Base-by-base conservation (phyloP, 2,113 vertebrate genomes). In the Dryoscopus gambensis region DNA sequence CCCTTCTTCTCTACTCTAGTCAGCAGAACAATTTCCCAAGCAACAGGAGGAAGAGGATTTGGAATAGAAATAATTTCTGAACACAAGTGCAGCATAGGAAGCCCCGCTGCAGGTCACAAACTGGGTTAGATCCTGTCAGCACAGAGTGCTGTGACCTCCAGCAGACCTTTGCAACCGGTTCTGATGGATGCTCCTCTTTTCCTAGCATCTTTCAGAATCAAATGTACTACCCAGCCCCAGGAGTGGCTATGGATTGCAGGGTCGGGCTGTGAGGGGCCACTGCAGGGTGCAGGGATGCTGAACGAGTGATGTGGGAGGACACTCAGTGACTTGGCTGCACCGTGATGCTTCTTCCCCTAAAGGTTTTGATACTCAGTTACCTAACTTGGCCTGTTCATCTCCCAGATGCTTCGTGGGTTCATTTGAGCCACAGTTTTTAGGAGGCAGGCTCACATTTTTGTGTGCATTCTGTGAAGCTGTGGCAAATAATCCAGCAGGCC, bases 71-170 rank as follows among this genome's bases (percentile, higher is more conserved):
- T 75, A 30, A 28, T 63, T 78, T 71, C 47, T 63, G 64, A 69
- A 4, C 13, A 19, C 3, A 27, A 42, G 24, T 21, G 22, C 49
- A 79, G 40, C 27, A 17, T 2, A 31, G 0, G 1, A 68, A 50
- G n/a, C 69, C 52, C 49, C 1, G 1, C 15, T 85, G 70, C 15
- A 6, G 3, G 14, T 56, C 50, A 76, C 1, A 1, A 56, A 33
- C 35, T 0, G 1, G 46, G 42, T 44, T 18, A 75, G 68, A 62
- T 35, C 39, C 50, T 44, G 59, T 31, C 87, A 65, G 52, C 60
- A 69, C 64, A 39, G 40, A 42, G 59, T 9, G 50, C 82, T 86
- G 55, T 80, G 87, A 50, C 49, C 68, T 47, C 71, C 25, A 57
- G 28, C 7, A 92, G 40, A 69, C 15, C 46, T 59, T 55, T 6